Conservation (phyloP, 2,888 invertebrate species). For the Platynereis dumerilii region DNA sequence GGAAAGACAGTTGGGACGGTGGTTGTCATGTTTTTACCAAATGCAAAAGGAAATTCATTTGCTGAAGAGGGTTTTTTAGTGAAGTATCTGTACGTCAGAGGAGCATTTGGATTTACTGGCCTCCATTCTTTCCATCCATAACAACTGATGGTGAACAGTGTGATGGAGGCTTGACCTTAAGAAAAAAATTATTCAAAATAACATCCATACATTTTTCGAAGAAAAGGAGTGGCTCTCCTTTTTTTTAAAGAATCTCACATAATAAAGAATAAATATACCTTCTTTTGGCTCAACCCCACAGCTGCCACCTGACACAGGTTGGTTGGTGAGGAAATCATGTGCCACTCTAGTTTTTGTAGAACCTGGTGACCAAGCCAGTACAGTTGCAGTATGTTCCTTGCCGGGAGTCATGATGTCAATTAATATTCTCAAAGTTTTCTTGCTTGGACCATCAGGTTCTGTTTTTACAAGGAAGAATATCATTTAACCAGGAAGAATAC, state of each 20-base stretch:
- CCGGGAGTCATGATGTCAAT: no score
- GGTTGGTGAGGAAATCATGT: constrained; percentile 1
- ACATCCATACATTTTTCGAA: no score
- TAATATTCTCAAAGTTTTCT: no score
- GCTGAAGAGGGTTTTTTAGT: background rate
- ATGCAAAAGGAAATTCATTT: background rate
- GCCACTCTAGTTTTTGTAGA: background rate
- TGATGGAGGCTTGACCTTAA: constrained; percentile 4
- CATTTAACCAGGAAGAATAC: no score
- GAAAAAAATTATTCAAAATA: no score
- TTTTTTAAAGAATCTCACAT: no score
- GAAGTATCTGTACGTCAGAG: background rate
- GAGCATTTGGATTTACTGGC: background rate
- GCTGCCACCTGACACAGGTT: constrained; percentile 2
- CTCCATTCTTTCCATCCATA: constrained; percentile 11
- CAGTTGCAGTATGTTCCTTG: no score
- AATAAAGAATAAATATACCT: no score
- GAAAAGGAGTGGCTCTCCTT: no score
- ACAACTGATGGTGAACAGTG: background rate
- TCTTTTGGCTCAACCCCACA: background rate
- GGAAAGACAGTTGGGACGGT: constrained; percentile 3
- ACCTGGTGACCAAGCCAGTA: background rate
- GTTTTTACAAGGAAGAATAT: no score
- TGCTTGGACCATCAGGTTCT: no score
- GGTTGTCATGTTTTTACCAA: background rate